phyloP scores from a whole-genome alignment of 2,113 vertebrate genomes.

The Piliocolobus tephrosceles region DNA sequence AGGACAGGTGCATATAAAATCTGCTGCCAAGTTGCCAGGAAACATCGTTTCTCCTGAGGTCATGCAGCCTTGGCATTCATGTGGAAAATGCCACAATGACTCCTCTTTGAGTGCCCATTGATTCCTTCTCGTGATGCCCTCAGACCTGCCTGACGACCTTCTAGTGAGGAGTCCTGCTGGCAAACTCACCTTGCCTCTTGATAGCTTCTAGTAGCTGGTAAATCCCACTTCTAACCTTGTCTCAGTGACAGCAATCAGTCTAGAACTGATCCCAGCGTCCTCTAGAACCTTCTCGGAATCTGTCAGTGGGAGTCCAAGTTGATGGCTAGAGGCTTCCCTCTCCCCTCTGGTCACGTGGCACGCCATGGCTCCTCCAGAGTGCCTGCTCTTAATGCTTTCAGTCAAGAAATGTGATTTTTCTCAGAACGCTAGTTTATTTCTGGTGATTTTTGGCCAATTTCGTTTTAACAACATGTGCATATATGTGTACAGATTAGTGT shows the following conservation, averaged over 20 bases:
- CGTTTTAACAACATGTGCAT: not conserved
- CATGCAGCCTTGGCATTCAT: not conserved
- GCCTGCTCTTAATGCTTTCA: not conserved
- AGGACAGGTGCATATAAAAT: not conserved
- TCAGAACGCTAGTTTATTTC: not conserved
- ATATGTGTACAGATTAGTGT: not conserved
- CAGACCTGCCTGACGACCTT: not conserved
- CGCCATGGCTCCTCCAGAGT: fast-evolving
- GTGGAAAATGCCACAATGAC: fast-evolving
- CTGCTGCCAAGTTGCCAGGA: not conserved
- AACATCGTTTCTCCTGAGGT: not conserved
- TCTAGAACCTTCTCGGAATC: not conserved
- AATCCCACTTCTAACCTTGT: not conserved
- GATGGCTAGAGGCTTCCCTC: fast-evolving
- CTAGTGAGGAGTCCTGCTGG: fast-evolving
- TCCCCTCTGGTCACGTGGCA: not conserved
- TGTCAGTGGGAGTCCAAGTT: not conserved
- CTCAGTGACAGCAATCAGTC: not conserved
- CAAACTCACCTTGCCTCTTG: not conserved
- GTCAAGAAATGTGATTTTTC: not conserved
- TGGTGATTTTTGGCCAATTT: not conserved
- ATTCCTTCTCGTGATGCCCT: not conserved
- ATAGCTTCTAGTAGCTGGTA: not conserved
- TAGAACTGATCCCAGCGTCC: not conserved
- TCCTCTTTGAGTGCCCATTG: not conserved